A percentile compares a stretch with the other conserved stretches of the same genome.
Evolutionary conservation across 2,113 vertebrate species (phyloP).

Genomic region (Catharus fuscescens): DNA sequence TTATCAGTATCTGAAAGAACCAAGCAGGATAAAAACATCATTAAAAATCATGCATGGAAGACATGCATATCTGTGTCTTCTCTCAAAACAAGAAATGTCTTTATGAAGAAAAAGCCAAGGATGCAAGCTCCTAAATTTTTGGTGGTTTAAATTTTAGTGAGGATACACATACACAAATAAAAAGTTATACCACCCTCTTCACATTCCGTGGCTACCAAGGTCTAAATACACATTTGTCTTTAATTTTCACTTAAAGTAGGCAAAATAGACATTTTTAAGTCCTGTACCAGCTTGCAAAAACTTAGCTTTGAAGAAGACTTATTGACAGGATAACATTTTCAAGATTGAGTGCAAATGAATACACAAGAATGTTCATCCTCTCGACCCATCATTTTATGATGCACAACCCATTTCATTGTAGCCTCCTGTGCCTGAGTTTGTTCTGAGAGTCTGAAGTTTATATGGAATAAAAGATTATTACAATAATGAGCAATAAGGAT

Average conservation of each 20-base stretch:
- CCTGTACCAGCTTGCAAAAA: background rate
- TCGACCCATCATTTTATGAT: background rate
- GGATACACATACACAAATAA: background rate
- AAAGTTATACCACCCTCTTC: background rate
- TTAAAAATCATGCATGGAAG: background rate
- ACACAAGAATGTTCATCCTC: background rate
- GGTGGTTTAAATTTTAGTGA: background rate
- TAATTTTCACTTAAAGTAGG: background rate
- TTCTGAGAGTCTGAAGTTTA: conserved; percentile 10
- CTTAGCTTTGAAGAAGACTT: background rate
- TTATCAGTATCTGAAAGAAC: background rate
- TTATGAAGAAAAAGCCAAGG: background rate
- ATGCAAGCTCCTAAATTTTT: background rate
- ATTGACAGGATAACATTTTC: background rate
- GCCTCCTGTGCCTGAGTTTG: background rate
- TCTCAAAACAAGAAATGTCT: background rate
- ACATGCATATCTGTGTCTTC: background rate
- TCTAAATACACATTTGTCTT: background rate
- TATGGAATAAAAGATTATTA: background rate
- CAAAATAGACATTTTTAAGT: background rate
- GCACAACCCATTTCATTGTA: background rate
- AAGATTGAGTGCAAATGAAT: background rate
- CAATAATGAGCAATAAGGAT: background rate
- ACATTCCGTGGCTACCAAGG: background rate
- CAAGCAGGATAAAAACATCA: background rate